Conservation (phyloP, 2,797 vertebrate species). For the Microcaecilia unicolor region DNA sequence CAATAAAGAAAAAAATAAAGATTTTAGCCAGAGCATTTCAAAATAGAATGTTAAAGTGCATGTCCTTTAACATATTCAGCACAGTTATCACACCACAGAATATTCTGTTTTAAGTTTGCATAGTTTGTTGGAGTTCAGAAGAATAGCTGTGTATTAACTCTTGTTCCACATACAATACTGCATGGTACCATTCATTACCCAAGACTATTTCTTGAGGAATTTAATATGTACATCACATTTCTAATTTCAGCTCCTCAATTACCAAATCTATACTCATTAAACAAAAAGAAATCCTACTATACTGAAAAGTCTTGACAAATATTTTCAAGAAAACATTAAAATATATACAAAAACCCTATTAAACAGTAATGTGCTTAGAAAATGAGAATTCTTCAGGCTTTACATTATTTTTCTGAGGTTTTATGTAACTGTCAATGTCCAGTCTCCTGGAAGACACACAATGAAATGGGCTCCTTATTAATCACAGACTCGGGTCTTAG, state of each 20-base stretch:
- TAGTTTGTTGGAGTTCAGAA: not conserved
- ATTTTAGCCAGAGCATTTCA: not conserved
- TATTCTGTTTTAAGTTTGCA: too few species aligned
- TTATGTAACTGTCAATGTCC: too few species aligned
- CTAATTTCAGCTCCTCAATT: not conserved
- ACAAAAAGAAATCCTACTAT: not conserved
- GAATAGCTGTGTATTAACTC: not conserved
- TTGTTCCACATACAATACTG: not conserved
- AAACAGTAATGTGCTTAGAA: constrained; percentile 16
- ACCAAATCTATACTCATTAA: not conserved
- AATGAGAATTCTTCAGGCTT: constrained; percentile 11
- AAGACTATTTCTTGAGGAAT: not conserved
- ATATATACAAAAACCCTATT: not conserved
- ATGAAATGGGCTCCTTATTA: too few species aligned
- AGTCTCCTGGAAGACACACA: too few species aligned
- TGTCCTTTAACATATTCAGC: not conserved
- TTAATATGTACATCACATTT: not conserved
- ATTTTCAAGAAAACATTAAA: constrained; percentile 9
- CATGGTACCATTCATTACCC: not conserved
- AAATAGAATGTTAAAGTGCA: not conserved
- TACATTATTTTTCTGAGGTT: too few species aligned
- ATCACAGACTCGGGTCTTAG: too few species aligned
- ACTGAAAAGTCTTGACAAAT: constrained; percentile 14
- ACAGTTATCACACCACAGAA: not conserved
- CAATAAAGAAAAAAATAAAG: not conserved